Percentiles rank a stretch among this genome's conserved stretches.
phyloP scores from a whole-genome alignment of 2,797 vertebrate species.

The Melanotaenia trifasciata region DNA sequence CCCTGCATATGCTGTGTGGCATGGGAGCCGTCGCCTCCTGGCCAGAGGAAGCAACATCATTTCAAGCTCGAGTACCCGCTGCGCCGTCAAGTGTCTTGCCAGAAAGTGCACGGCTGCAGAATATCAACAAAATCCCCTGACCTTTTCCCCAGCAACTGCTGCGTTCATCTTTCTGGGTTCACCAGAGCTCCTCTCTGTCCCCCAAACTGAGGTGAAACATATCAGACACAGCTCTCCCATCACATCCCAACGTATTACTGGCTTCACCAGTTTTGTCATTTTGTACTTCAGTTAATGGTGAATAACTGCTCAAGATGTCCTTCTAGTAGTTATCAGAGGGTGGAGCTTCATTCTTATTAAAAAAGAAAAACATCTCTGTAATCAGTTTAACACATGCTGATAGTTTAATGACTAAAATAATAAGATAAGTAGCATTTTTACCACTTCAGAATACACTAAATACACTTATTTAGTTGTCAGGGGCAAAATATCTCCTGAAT shows the following conservation, averaged over 20 bases:
- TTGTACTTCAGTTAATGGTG: slow-evolving; percentile 4
- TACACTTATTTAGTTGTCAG: neutral
- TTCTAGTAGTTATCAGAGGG: neutral
- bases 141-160: slow-evolving; percentile 70
- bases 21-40: slow-evolving; percentile 64
- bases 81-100: slow-evolving; percentile 64
- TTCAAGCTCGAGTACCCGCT: slow-evolving; percentile 77
- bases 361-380: too few species aligned
- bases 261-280: neutral
- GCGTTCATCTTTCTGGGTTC: slow-evolving; percentile 50
- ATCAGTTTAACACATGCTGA: neutral
- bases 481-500: neutral
- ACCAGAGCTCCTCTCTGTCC: slow-evolving; percentile 45
- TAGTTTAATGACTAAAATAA: neutral
- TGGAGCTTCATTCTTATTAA: too few species aligned
- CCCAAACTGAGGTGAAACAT: slow-evolving; percentile 27
- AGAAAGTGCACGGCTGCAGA: slow-evolving; percentile 65
- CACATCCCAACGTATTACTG: slow-evolving; percentile 4
- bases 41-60: slow-evolving; percentile 75
- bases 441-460: neutral
- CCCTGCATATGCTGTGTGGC: slow-evolving; percentile 68
- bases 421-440: neutral
- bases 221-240: slow-evolving; percentile 35
- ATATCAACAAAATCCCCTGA: slow-evolving; percentile 77
- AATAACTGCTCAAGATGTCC: neutral